Conservation (phyloP, 2,797 vertebrate species). For the Gila robusta region DNA sequence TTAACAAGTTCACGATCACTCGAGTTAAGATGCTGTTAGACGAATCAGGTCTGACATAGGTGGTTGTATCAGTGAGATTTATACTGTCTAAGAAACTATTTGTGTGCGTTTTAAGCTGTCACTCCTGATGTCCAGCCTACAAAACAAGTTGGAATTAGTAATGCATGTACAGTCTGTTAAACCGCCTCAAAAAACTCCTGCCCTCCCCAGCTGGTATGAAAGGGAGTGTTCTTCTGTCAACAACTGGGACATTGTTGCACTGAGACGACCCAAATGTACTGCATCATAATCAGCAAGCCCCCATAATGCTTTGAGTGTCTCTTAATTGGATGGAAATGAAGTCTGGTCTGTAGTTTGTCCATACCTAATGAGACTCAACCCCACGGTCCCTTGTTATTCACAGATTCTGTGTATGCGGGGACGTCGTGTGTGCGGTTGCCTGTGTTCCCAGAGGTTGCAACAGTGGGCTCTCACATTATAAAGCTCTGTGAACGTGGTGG, state of each 20-base stretch:
- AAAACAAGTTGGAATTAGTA: slow-evolving; percentile 28
- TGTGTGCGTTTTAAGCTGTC: neutral
- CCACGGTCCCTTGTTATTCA: slow-evolving; percentile 38
- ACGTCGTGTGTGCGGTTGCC: neutral
- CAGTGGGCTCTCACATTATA: slow-evolving; percentile 33
- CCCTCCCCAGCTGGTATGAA: slow-evolving; percentile 54
- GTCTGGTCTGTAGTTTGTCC: slow-evolving; percentile 56
- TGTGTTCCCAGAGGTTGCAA: slow-evolving; percentile 25
- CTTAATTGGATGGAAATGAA: slow-evolving; percentile 64
- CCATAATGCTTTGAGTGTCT: slow-evolving; percentile 58
- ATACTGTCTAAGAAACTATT: neutral
- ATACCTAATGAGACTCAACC: slow-evolving; percentile 53
- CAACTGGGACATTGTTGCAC: slow-evolving; percentile 61
- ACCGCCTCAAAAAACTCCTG: slow-evolving; percentile 29
- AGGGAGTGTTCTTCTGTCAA: slow-evolving; percentile 60
- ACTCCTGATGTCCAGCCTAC: slow-evolving; percentile 7
- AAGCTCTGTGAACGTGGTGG: slow-evolving; percentile 15
- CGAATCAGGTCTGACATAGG: neutral
- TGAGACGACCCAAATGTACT: slow-evolving; percentile 57
- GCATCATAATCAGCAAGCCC: slow-evolving; percentile 61
- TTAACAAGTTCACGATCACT: neutral
- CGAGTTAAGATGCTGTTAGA: neutral
- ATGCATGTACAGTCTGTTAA: slow-evolving; percentile 44
- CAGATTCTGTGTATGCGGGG: slow-evolving; percentile 1
- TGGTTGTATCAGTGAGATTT: neutral